Percentiles rank a stretch among this genome's conserved stretches.
phyloP scores from a whole-genome alignment of 2,797 vertebrate species.

The Phataginus tetradactyla region DNA sequence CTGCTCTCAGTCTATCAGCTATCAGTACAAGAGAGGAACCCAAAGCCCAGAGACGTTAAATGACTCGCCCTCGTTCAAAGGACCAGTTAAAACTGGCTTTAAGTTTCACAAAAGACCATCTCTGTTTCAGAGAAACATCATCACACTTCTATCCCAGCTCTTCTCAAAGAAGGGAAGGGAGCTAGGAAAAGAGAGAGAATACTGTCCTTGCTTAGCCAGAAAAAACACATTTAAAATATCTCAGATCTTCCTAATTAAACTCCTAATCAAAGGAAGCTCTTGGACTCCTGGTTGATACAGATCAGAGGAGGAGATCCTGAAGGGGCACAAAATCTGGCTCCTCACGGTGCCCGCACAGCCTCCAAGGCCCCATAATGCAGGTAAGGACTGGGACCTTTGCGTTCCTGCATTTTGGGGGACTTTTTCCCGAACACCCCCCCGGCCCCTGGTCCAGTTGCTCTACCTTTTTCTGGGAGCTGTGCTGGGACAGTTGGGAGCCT shows the following conservation, averaged over 20 bases:
- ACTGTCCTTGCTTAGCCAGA: neutral
- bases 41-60: neutral
- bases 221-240: neutral
- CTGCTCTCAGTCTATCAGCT: neutral
- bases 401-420: neutral
- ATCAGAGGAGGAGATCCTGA: neutral
- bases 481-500: neutral
- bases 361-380: accelerated
- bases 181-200: neutral
- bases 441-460: neutral
- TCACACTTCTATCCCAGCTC: neutral
- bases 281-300: neutral
- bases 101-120: slow-evolving; percentile 2
- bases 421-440: neutral
- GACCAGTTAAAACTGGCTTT: neutral
- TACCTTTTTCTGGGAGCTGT: neutral
- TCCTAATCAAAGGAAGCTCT: neutral
- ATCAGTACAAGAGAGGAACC: neutral
- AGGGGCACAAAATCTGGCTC: neutral
- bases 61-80: neutral
- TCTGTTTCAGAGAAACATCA: neutral
- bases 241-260: neutral
- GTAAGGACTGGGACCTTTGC: neutral
- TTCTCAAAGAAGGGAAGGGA: slow-evolving; percentile 10
- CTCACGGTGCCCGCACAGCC: neutral